Conservation (phyloP, 1,140 invertebrate genomes). For the Drosophila lowei region DNA sequence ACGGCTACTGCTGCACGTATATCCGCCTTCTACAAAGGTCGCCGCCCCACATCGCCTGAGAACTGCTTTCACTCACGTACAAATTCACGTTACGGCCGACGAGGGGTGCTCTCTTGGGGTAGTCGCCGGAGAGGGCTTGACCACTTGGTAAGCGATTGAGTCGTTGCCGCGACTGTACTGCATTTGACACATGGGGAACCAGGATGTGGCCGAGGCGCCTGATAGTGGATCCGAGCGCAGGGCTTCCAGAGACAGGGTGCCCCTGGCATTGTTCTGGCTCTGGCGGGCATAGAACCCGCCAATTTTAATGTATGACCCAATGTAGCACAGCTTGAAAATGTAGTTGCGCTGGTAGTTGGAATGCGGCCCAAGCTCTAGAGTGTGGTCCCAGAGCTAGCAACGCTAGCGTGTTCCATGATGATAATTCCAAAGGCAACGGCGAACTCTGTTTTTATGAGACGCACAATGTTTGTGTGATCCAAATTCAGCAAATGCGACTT, state of each 20-base stretch:
- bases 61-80: conserved; percentile 9
- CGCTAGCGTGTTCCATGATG: conserved; percentile 84
- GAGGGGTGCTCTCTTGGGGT: background rate
- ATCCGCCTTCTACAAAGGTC: no score
- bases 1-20: no score
- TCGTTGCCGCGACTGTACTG: conserved; percentile 83
- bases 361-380: no score
- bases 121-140: conserved; percentile 63
- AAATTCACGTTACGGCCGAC: conserved; percentile 2
- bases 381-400: no score
- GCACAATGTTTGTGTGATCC: no score
- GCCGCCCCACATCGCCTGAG: no score
- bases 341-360: conserved; percentile 76
- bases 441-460: conserved; percentile 64
- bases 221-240: conserved; percentile 85
- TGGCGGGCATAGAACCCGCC: conserved; percentile 39
- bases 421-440: conserved; percentile 76
- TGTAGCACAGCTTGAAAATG: conserved; percentile 89
- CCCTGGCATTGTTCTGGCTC: conserved; percentile 66
- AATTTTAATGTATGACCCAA: conserved; percentile 87
- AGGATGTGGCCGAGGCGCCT: conserved; percentile 87
- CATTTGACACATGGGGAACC: conserved; percentile 91
- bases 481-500: no score
- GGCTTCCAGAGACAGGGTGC: conserved; percentile 90
- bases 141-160: conserved; percentile 84